Percentiles rank a stretch among this genome's conserved stretches.
Conservation (phyloP, 2,888 invertebrate genomes). For the Pristionchus maxplancki region DNA sequence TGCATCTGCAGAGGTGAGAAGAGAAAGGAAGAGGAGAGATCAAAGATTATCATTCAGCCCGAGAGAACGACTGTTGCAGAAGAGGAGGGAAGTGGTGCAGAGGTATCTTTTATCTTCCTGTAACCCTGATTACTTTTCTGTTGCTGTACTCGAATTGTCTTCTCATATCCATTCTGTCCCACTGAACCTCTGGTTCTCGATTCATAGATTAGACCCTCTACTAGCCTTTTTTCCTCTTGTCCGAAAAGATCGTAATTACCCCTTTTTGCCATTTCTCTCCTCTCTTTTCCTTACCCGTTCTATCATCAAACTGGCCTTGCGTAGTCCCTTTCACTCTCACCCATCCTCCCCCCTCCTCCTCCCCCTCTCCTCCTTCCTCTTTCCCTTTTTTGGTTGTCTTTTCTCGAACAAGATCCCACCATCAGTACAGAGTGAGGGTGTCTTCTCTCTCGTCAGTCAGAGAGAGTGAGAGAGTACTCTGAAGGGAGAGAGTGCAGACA, state of each 20-base stretch:
- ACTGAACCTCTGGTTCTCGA: background rate
- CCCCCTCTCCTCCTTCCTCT: background rate
- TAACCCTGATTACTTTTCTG: background rate
- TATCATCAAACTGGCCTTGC: constrained; percentile 46
- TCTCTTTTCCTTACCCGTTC: constrained; percentile 42
- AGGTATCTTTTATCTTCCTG: background rate
- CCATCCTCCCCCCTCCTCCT: background rate
- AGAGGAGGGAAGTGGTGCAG: constrained; percentile 35
- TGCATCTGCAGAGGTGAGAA: background rate
- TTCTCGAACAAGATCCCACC: constrained; percentile 30
- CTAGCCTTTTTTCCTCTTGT: background rate
- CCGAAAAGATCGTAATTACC: constrained; percentile 14
- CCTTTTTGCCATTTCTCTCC: constrained; percentile 41
- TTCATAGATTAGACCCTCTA: background rate
- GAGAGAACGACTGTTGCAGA: constrained; percentile 2
- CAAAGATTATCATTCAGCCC: constrained; percentile 10
- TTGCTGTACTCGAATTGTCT: background rate
- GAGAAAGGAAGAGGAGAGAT: background rate
- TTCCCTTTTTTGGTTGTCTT: constrained; percentile 42
- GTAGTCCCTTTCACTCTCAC: constrained; percentile 25
- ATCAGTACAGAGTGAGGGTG: background rate
- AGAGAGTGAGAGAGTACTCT: background rate
- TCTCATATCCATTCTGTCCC: background rate
- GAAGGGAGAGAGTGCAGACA: constrained; percentile 10
- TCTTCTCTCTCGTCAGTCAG: background rate